Base-by-base conservation (phyloP, 2,888 invertebrate genomes). In the Microplitis deprimator region DNA sequence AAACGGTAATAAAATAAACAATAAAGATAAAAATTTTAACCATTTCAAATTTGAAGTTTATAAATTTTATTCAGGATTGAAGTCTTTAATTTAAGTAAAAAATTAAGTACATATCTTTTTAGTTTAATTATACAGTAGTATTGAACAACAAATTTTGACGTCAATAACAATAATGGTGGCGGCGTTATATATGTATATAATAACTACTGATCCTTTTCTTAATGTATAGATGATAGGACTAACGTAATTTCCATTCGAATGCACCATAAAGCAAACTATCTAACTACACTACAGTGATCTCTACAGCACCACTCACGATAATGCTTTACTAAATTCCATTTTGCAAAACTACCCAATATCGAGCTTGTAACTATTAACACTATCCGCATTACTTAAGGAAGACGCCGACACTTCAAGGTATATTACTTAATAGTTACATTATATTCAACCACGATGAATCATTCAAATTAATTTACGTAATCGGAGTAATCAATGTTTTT, bases 241-340 rank as follows among this genome's bases (percentile, higher is more conserved):
- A 61, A 61, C 29, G 61, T 71, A 75, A 41, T 75, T 75, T 69
- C 69, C 75, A 62, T 62, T 69, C 17, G 41, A 75, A 62, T 69
- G 62, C 40, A 69, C 69, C 62, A 40, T 69, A 69, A 69, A 29
- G 62, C 73, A 73, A 77, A 68, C 79, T 70, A 82, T 81, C 82
- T 80, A 81, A 83, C 82, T 81, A 80, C 76, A 79, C 77, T 50
- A 50, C 80, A 79, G 79, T 78, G 73, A 79, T 80, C 84, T 80
- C 60, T 50, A 3, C 50, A 13, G 50, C 82, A 78, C 83, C 83
- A 83, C 83, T 83, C 81, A 82, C 82, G 81, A 81, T 84, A 84
- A 84, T 82, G 81, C 82, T 83, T 81, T 79, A 79, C 79, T 61
- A 50, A 50, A 62, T 69, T 59, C 69, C 69, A 69, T 69, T 62